Conservation (phyloP, 2,113 vertebrate genomes). For the Caracal caracal region DNA sequence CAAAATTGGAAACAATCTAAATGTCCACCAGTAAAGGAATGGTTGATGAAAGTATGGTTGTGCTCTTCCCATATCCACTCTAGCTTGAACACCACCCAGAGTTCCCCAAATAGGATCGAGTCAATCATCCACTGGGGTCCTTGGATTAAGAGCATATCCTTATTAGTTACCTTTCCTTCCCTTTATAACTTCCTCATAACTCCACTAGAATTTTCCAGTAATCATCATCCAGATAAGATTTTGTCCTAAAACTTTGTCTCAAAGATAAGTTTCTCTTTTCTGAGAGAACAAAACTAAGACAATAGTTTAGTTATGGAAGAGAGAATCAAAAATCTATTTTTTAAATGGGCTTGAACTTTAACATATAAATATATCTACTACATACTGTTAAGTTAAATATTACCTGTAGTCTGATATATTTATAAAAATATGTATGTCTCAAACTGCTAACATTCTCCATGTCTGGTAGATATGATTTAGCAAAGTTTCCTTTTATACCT, state of each 20-base stretch:
- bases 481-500: not conserved
- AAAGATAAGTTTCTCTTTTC: not conserved
- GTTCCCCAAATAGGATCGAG: not conserved
- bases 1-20: not conserved
- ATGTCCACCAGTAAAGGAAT: not conserved
- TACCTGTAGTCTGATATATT: not conserved
- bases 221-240: not conserved
- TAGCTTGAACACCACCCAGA: not conserved
- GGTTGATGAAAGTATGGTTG: not conserved
- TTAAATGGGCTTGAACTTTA: not conserved
- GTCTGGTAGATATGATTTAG: not conserved
- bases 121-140: not conserved
- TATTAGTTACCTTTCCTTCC: not conserved
- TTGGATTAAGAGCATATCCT: not conserved
- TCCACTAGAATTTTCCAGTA: not conserved
- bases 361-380: not conserved
- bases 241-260: not conserved
- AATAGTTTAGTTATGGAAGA: not conserved
- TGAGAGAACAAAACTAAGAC: not conserved
- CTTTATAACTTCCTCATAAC: not conserved
- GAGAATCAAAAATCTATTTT: not conserved
- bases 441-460: not conserved
- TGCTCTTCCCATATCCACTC: not conserved
- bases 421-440: not conserved
- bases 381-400: not conserved